Evolutionary conservation across 2,888 invertebrate species (phyloP).

Genomic region (Cyaniris semiargus): DNA sequence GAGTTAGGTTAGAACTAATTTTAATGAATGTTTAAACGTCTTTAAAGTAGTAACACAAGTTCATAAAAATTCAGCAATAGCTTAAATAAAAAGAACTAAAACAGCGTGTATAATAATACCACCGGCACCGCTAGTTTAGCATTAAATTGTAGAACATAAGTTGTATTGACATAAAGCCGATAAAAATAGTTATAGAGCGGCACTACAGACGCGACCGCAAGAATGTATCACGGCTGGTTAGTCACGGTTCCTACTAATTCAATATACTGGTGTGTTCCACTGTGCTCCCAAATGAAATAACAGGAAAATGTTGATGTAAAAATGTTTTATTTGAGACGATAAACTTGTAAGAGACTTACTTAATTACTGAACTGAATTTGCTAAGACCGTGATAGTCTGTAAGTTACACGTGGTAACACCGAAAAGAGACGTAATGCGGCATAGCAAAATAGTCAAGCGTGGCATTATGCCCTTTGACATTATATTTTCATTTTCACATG

Average conservation of each 20-base stretch:
- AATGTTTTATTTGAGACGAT: neutral
- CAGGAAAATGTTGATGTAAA: conserved; percentile 29
- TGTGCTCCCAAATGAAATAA: conserved; percentile 32
- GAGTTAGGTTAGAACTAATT: too few relatives aligned
- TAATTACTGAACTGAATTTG: too few relatives aligned
- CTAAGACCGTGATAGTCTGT: too few relatives aligned
- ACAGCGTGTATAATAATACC: neutral
- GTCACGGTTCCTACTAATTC: conserved; percentile 63
- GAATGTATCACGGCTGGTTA: conserved; percentile 61
- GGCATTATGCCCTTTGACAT: too few relatives aligned
- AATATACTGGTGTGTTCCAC: conserved; percentile 47
- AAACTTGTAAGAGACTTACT: neutral
- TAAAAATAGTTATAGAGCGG: conserved; percentile 40
- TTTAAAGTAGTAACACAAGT: too few relatives aligned
- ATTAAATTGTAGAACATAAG: neutral
- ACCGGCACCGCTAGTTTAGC: neutral
- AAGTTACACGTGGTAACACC: too few relatives aligned
- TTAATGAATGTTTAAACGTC: too few relatives aligned
- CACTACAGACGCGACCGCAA: conserved; percentile 51
- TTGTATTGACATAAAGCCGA: conserved; percentile 18
- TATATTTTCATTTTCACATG: too few relatives aligned
- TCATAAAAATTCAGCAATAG: too few relatives aligned
- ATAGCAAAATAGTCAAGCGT: too few relatives aligned
- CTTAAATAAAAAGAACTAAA: too few relatives aligned
- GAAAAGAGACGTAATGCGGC: too few relatives aligned